phyloP scores from a whole-genome alignment of 1,140 invertebrate species.

The Chrysomallon squamiferum region DNA sequence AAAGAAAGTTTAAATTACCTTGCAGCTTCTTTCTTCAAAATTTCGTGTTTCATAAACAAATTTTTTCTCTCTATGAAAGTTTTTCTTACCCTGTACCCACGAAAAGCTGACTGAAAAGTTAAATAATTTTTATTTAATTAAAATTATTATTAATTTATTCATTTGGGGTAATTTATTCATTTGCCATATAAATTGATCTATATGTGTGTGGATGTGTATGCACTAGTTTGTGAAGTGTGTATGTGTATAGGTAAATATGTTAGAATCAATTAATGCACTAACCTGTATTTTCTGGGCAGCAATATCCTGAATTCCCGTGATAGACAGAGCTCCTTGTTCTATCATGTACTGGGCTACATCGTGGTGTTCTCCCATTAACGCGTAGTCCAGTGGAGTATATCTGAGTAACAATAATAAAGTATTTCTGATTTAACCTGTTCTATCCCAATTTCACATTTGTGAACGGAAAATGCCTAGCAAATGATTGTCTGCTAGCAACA shows the following conservation, averaged over 20 bases:
- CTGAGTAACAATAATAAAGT: constrained; percentile 24
- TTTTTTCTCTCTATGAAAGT: constrained; percentile 61
- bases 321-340: constrained; percentile 62
- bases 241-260: too few relatives aligned
- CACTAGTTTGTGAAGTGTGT: not conserved
- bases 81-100: constrained; percentile 59
- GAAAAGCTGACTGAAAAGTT: constrained; percentile 52
- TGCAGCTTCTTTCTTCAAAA: constrained; percentile 61
- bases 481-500: too few relatives aligned
- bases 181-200: too few relatives aligned
- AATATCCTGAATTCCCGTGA: constrained; percentile 63
- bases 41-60: constrained; percentile 63
- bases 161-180: too few relatives aligned
- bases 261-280: not conserved
- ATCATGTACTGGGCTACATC: constrained; percentile 63
- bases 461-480: too few relatives aligned
- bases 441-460: too few relatives aligned
- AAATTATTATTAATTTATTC: too few relatives aligned
- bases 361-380: constrained; percentile 63
- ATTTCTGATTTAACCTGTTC: too few relatives aligned
- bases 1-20: constrained; percentile 35
- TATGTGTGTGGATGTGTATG: not conserved
- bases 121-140: too few relatives aligned
- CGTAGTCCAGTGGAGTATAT: constrained; percentile 63
- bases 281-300: constrained; percentile 63